Evolutionary conservation across 2,888 invertebrate species (phyloP), one percentile per base, ranked within the genome.

Genomic region (Myopa tessellatipennis): DNA sequence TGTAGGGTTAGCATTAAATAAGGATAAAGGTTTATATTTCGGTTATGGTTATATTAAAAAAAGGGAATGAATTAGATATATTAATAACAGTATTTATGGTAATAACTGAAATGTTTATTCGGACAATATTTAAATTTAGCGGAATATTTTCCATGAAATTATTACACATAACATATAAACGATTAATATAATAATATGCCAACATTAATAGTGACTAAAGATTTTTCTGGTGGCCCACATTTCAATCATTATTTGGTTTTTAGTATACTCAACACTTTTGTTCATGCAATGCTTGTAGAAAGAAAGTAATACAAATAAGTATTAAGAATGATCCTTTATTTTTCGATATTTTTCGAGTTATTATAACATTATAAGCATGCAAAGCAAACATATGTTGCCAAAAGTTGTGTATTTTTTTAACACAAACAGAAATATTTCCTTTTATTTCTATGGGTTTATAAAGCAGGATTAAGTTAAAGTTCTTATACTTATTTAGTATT

Each of bases 11-110:
- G 76, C 76, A 71, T 76, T 71, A 55, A 71, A 71, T 71, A 71
- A 65, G 71, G 76, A 76, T 55, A 65, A 65, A 76, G 76, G 70
- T 71, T 76, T 61, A 76, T 70, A 76, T 60, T 45, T 75, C 58
- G 55, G 38, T 75, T 75, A 75, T 68, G 58, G 10, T 69, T 69
- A 45, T 69, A 45, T 74, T 34, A 7, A 73, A 61, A 73, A 73
- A 26, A 45, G 16, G 55, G 38, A 18, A 10, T 10, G n/a, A 61
- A 61, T n/a, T n/a, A 61, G 4, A 61, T 61, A n/a, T 8, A n/a
- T n/a, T 61, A 7, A 26, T 2, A 61, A 61, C 34, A 10, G 10
- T 26, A 61, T 6, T n/a, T 8, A 61, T 26, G 0, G 4, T 61
- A 26, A 34, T 26, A 61, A 26, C 26, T 26, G 61, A 61, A 61